Evolutionary conservation across 2,113 vertebrate species (phyloP).

Genomic region (Labeo catla): DNA sequence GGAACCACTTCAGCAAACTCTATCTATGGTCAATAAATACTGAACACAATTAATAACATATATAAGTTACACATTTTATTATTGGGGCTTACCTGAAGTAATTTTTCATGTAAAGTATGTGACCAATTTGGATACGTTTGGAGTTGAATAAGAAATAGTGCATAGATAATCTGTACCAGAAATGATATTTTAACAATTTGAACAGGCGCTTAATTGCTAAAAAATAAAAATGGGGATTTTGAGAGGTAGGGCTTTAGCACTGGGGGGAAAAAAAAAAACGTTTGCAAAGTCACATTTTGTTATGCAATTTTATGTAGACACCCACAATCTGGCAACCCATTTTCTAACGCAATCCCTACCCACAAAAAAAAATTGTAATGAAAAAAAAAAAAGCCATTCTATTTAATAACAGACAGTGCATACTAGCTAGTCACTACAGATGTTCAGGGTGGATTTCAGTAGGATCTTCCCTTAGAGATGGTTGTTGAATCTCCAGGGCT

Average conservation of each 20-base stretch:
- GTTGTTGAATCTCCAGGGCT: slow-evolving; percentile 1
- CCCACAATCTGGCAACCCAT: background rate
- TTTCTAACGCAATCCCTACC: background rate
- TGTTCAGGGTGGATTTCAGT: background rate
- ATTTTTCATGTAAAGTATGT: background rate
- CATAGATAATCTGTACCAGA: slow-evolving; percentile 15
- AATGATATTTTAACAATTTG: background rate
- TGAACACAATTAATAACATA: slow-evolving; percentile 73
- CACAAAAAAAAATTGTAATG: background rate
- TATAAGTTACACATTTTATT: slow-evolving; percentile 74
- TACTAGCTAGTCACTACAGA: background rate
- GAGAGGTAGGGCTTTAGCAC: background rate
- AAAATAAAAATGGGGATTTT: background rate
- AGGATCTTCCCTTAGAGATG: background rate
- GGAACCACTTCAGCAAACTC: slow-evolving; percentile 78
- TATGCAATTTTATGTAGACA: background rate
- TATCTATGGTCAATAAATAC: slow-evolving; percentile 63
- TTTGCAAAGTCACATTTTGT: background rate
- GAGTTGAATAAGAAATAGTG: slow-evolving; percentile 9
- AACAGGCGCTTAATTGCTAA: background rate
- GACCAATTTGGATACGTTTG: background rate
- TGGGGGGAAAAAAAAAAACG: background rate
- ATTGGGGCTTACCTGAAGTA: background rate
- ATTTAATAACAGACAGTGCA: slow-evolving; percentile 31
- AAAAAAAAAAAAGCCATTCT: background rate